These are phyloP conservation scores for Caenorhabditis zanzibari DNA, from an alignment of 2,888 invertebrate genomes.

Conservation along the genomic window DNA sequence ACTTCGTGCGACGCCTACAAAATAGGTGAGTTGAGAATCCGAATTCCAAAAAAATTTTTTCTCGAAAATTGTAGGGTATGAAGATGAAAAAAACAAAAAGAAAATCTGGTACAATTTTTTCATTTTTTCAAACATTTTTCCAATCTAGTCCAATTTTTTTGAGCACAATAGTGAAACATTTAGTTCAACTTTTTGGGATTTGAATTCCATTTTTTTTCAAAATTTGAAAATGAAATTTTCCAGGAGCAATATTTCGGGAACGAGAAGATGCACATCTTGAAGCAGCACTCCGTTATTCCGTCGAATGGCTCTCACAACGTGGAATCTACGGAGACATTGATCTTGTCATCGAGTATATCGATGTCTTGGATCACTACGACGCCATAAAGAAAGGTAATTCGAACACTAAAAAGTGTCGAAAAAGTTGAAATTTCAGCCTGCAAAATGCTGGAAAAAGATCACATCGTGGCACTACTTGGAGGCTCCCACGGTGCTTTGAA, in stretches of 20 bases:
- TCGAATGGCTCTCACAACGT: slow-evolving; percentile 78
- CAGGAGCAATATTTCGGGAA: slow-evolving; percentile 80
- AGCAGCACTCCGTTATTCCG: slow-evolving; percentile 79
- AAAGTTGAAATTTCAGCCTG: slow-evolving; percentile 76
- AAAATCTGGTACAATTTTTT: no score
- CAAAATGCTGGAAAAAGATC: slow-evolving; percentile 78
- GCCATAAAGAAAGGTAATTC: slow-evolving; percentile 72
- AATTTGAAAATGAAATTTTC: slow-evolving; percentile 7
- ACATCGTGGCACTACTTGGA: slow-evolving; percentile 79
- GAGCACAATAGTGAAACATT: no score
- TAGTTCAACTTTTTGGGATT: no score
- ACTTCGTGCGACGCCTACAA: slow-evolving; percentile 45
- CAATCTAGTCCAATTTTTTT: no score
- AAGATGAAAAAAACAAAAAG: no score
- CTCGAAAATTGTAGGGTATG: background rate
- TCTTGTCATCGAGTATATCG: slow-evolving; percentile 75
- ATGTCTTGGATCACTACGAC: slow-evolving; percentile 79
- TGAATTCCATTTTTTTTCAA: no score
- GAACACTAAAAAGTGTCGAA: no score
- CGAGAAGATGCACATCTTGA: slow-evolving; percentile 81
- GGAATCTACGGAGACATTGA: slow-evolving; percentile 74
- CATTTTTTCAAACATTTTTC: no score
- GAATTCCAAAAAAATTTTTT: no score
- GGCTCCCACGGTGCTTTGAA: slow-evolving; percentile 78
- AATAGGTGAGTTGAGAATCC: slow-evolving; percentile 44